Base-by-base conservation (phyloP, 1,140 invertebrate genomes). In the Parapsyche elsis region DNA sequence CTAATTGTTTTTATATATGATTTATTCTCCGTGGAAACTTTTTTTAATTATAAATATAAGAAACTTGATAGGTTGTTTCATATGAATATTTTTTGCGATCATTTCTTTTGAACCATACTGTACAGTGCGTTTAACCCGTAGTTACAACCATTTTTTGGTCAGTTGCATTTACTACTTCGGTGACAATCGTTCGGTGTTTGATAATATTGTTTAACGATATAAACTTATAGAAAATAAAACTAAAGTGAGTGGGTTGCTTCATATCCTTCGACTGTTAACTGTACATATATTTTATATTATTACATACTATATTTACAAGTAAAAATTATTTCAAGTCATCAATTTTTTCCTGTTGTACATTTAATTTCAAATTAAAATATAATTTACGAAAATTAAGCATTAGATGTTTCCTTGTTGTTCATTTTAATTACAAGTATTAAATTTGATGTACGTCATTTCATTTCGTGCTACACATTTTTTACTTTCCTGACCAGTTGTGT, bases 151-250 rank as follows among this genome's bases (percentile, higher is more conserved):
- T 26, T 12, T 1, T 0, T n/a, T 26, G 64, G 21, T 67, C 64
- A 67, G 64, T 67, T 67, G 64, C 64, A 67, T 67, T 67, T 67
- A 67, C 24, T 24, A 24, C 24, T 67, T 24, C 64, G 21, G 9
- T 14, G 24, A 67, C 16, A 67, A 12, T 61, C 2, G 64, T 67
- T 67, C 64, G 12, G 57, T 19, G n/a, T 16, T 61, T 19, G n/a
- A 21, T 21, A 9, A 61, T 9, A 61, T 19, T 61, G 2, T 19
- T 9, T 19, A 61, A 61, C 21, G 10, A 53, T 53, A n/a, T 53
- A n/a, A 53, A 53, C 7, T 53, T 53, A 53, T n/a, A 53, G 12
- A 38, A 38, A 38, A 4, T 38, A 38, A 38, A 38, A 4, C 7
- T 38, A 38, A 4, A 38, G 30, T 38, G 30, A 38, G 30, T 38